These are phyloP conservation scores for Zaprionus lachaisei DNA, from an alignment of 1,140 invertebrate genomes.

Conservation along the genomic window DNA sequence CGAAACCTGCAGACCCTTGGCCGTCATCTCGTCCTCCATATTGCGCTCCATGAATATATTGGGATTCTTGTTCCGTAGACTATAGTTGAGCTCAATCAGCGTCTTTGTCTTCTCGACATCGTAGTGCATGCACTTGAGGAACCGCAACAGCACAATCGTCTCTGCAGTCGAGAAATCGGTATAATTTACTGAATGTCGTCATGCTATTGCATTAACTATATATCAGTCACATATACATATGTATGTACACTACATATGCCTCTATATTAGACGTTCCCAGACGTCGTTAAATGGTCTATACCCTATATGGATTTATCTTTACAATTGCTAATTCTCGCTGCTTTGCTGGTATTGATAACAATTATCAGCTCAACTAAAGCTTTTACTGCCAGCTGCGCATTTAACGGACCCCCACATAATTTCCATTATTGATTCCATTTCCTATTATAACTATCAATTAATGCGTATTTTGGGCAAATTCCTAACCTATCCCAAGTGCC, in stretches of 20 bases:
- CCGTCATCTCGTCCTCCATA: slow-evolving; percentile 86
- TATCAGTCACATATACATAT: not conserved
- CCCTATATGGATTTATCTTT: slow-evolving; percentile 30
- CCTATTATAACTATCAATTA: not conserved
- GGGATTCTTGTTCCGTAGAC: slow-evolving; percentile 86
- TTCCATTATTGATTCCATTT: slow-evolving; percentile 1
- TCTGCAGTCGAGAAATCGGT: slow-evolving; percentile 36
- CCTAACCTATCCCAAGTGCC: slow-evolving; percentile 14
- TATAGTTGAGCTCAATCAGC: slow-evolving; percentile 88
- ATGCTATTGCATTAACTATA: not conserved
- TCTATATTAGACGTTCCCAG: not conserved
- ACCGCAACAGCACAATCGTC: slow-evolving; percentile 62
- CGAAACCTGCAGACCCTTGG: slow-evolving; percentile 86
- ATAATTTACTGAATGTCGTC: slow-evolving; percentile 8
- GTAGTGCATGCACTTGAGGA: slow-evolving; percentile 84
- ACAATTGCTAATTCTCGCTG: slow-evolving; percentile 16
- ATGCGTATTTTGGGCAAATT: not conserved
- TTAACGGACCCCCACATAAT: not conserved
- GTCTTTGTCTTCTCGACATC: slow-evolving; percentile 87
- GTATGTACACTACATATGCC: not conserved
- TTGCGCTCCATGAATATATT: slow-evolving; percentile 89
- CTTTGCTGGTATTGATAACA: slow-evolving; percentile 27
- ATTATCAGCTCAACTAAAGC: slow-evolving; percentile 18
- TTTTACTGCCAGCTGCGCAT: slow-evolving; percentile 1
- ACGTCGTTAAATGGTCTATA: not conserved